These are phyloP conservation scores for Mirza zaza DNA, from an alignment of 2,113 vertebrate species.

Conservation along the genomic window DNA sequence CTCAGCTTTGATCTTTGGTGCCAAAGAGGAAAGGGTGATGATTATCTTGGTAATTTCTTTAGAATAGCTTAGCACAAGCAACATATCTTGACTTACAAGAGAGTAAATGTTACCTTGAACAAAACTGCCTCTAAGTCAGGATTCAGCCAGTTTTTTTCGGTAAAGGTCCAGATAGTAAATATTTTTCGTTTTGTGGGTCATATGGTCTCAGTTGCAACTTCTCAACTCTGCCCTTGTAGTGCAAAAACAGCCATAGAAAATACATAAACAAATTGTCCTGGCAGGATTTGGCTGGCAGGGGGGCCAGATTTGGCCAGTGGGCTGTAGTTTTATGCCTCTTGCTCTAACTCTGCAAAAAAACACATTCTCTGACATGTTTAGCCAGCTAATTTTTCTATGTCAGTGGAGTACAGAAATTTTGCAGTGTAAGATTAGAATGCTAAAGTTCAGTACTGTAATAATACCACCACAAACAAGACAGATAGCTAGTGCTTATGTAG, in stretches of 20 bases:
- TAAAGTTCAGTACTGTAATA: background rate
- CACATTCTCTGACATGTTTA: background rate
- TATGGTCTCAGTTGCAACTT: background rate
- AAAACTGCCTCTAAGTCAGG: background rate
- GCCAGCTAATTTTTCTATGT: background rate
- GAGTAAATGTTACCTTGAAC: background rate
- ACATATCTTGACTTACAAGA: background rate
- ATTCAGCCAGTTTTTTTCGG: background rate
- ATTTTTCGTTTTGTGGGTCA: background rate
- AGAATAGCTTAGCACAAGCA: background rate
- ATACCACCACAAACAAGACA: background rate
- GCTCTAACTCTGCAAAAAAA: background rate
- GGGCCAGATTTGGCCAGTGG: background rate
- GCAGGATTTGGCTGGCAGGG: background rate
- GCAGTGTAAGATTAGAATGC: background rate
- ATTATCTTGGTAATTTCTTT: background rate
- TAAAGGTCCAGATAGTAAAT: background rate
- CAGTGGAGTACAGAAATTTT: background rate
- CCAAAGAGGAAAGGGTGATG: background rate
- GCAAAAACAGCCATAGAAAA: background rate
- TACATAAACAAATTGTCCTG: background rate
- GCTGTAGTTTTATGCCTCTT: background rate
- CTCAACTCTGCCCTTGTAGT: background rate
- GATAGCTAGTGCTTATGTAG: background rate
- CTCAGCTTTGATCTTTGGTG: constrained; percentile 20